Base-by-base conservation (phyloP, 2,888 invertebrate species). In the Hemaris fuciformis region DNA sequence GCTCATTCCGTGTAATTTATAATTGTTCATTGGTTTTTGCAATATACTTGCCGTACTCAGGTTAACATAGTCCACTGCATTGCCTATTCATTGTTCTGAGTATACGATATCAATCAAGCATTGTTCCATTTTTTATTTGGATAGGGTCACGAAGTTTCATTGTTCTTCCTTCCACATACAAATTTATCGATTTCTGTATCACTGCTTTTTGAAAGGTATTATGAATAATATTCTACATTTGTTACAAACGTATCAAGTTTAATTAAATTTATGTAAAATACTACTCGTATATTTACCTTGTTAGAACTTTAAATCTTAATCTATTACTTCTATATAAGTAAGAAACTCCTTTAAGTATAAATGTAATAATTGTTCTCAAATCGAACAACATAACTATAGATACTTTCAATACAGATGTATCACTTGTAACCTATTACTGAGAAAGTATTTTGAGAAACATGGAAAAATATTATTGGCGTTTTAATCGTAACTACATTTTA, bases 1-100 rank as follows among this genome's bases (percentile, higher is more conserved):
- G 38, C 82, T 83, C 83, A 84, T 88, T 85, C 87, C 83, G 77
- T 76, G 83, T 84, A 87, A 88, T 87, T 88, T 84, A 84, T 85
- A 88, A 85, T 85, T 83, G 80, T 83, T 85, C 80, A 85, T 80
- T 85, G 84, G 80, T 79, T 84, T 84, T 83, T 77, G 85, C 84
- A 88, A 88, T 88, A 87, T 88, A 84, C 82, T 77, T 74, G 70
- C 79, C 78, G 81, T 61, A 82, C 82, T 78, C 77, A 76, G 72
- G 71, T 66, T 69, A 74, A 70, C 67, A 62, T 67, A 70, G 76
- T 73, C 72, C 70, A 67, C 68, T 68, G 67, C 67, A 74, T 75
- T 77, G 71, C 75, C 70, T 79, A 80, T 81, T 75, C 73, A 79
- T 79, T 66, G 74, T 78, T 75, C 73, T 70, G 65, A 69, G 74